phyloP scores from a whole-genome alignment of 2,888 invertebrate genomes.

The Lasioglossum figueresi region DNA sequence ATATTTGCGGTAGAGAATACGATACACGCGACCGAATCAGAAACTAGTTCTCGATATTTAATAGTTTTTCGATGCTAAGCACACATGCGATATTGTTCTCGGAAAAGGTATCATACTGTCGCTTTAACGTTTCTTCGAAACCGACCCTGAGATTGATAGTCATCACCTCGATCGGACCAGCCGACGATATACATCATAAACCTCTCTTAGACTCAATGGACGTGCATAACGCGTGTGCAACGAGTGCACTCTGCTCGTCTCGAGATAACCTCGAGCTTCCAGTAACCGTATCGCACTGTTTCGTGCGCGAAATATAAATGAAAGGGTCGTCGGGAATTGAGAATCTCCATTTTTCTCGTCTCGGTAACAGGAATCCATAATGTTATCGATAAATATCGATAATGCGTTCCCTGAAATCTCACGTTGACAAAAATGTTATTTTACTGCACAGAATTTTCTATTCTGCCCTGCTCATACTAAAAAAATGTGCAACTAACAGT shows the following conservation, averaged over 20 bases:
- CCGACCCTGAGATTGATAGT: conserved; percentile 40
- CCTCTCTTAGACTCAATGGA: conserved; percentile 32
- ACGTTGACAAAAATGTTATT: background rate
- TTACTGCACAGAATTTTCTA: background rate
- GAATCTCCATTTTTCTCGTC: background rate
- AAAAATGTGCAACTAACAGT: background rate
- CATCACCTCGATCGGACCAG: conserved; percentile 42
- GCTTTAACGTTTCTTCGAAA: conserved; percentile 62
- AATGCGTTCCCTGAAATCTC: background rate
- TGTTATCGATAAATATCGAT: background rate
- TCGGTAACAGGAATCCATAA: background rate
- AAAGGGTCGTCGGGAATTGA: background rate
- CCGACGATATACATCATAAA: conserved; percentile 20
- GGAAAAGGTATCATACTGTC: conserved; percentile 34
- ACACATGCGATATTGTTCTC: conserved; percentile 13
- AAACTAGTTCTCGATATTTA: conserved; percentile 7
- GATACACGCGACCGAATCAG: background rate
- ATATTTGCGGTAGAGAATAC: background rate
- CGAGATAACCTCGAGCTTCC: conserved; percentile 48
- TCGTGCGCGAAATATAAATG: background rate
- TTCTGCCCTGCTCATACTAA: too few relatives aligned
- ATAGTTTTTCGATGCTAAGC: conserved; percentile 6
- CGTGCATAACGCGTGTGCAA: conserved; percentile 12
- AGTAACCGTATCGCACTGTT: background rate
- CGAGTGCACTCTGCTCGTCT: conserved; percentile 22